Conservation (phyloP, 1,140 invertebrate species). For the Teleopsis dalmanni region DNA sequence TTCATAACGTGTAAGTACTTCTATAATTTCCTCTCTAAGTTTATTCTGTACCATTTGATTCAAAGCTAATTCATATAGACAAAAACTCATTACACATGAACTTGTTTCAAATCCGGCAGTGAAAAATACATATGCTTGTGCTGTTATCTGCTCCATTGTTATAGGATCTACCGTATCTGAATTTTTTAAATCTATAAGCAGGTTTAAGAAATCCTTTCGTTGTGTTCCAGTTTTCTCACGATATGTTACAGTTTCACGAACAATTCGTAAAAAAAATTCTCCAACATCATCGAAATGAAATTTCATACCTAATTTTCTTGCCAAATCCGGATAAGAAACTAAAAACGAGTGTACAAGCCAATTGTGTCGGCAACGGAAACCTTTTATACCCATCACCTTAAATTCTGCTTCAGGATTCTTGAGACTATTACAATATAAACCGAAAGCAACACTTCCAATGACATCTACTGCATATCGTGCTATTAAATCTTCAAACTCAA, state of each 20-base stretch:
- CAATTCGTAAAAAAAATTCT: slow-evolving; percentile 31
- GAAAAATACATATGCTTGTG: slow-evolving; percentile 20
- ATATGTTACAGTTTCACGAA: slow-evolving; percentile 30
- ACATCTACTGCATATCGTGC: slow-evolving; percentile 56
- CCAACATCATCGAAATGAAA: slow-evolving; percentile 24
- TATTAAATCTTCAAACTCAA: slow-evolving; percentile 53
- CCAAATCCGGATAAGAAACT: slow-evolving; percentile 24
- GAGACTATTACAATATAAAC: slow-evolving; percentile 46
- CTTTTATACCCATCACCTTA: slow-evolving; percentile 26
- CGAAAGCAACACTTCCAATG: slow-evolving; percentile 49
- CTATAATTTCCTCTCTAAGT: background rate
- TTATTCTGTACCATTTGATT: background rate
- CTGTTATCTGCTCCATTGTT: background rate
- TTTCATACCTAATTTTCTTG: slow-evolving; percentile 19
- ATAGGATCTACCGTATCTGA: slow-evolving; percentile 11
- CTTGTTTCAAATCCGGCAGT: slow-evolving; percentile 23
- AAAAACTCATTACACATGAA: slow-evolving; percentile 38
- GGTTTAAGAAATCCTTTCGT: slow-evolving; percentile 37
- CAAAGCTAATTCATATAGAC: slow-evolving; percentile 26
- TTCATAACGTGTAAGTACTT: background rate
- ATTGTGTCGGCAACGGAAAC: slow-evolving; percentile 20
- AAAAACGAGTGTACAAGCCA: slow-evolving; percentile 16
- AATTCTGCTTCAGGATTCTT: slow-evolving; percentile 46
- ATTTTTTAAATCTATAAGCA: slow-evolving; percentile 27
- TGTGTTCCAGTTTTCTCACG: slow-evolving; percentile 30